These are phyloP conservation scores for Pristionchus mayeri DNA, from an alignment of 2,888 invertebrate genomes.

Conservation along the genomic window DNA sequence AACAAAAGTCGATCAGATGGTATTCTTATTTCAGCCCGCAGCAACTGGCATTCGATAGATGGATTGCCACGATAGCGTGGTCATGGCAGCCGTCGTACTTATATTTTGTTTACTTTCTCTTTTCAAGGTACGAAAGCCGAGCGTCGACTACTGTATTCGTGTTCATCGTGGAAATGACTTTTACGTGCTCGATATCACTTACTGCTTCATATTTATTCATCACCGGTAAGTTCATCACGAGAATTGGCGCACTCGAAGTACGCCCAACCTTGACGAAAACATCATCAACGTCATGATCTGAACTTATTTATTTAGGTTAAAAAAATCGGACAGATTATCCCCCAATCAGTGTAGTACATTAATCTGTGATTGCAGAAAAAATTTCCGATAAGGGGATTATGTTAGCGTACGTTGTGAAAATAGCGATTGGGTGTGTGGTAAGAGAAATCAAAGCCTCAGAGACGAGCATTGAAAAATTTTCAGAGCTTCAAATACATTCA, in stretches of 20 bases:
- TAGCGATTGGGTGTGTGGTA: neutral
- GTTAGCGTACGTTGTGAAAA: neutral
- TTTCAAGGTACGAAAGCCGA: neutral
- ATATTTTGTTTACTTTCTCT: neutral
- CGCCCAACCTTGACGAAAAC: too few relatives aligned
- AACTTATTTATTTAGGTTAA: neutral
- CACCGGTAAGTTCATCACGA: too few relatives aligned
- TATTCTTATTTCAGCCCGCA: neutral
- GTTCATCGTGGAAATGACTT: neutral
- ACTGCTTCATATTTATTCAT: neutral
- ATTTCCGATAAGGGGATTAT: neutral
- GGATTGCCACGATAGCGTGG: neutral
- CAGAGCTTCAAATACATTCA: neutral
- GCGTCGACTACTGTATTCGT: neutral
- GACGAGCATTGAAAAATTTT: neutral
- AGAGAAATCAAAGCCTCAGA: neutral
- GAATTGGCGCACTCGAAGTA: too few relatives aligned
- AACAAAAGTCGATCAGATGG: too few relatives aligned
- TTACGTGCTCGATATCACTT: neutral
- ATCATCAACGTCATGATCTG: too few relatives aligned
- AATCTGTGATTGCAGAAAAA: neutral
- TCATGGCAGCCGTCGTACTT: neutral
- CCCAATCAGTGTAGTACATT: too few relatives aligned
- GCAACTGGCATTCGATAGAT: neutral
- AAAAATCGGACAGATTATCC: neutral